These are phyloP conservation scores for Numenius phaeopus DNA, from an alignment of 2,797 vertebrate species.

Conservation along the genomic window DNA sequence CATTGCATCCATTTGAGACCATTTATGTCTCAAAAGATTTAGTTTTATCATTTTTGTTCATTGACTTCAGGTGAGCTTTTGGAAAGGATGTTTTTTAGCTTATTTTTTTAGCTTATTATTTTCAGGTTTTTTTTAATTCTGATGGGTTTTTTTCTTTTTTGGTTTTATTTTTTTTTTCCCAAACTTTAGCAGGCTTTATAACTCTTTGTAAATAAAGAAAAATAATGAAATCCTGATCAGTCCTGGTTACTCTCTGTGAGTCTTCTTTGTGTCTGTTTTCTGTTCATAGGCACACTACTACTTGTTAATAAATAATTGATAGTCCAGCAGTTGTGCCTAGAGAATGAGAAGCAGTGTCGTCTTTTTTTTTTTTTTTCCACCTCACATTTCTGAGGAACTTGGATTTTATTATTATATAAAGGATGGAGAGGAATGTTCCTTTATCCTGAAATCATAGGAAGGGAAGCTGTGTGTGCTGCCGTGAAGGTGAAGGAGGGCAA, in stretches of 20 bases:
- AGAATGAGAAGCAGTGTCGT: background rate
- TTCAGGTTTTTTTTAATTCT: background rate
- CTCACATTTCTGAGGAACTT: background rate
- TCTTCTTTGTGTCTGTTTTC: background rate
- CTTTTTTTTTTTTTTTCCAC: rapidly evolving
- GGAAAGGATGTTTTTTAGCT: background rate
- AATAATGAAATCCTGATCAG: background rate
- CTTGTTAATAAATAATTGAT: constrained; percentile 20
- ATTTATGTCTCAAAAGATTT: background rate
- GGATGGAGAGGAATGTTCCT: background rate
- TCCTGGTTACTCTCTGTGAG: background rate
- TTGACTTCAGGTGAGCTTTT: background rate
- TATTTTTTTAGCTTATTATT: background rate
- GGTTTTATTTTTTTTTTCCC: background rate
- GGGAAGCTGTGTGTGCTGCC: background rate
- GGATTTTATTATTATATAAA: background rate
- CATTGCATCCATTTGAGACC: background rate
- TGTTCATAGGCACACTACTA: background rate
- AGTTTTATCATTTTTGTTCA: background rate
- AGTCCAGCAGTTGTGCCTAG: background rate
- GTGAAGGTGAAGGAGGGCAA: background rate
- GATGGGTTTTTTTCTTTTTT: background rate
- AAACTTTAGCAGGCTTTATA: background rate
- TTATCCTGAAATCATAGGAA: background rate
- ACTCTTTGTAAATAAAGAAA: background rate